Base-by-base conservation (phyloP, 2,797 vertebrate genomes). In the Micropoecilia bifurca region DNA sequence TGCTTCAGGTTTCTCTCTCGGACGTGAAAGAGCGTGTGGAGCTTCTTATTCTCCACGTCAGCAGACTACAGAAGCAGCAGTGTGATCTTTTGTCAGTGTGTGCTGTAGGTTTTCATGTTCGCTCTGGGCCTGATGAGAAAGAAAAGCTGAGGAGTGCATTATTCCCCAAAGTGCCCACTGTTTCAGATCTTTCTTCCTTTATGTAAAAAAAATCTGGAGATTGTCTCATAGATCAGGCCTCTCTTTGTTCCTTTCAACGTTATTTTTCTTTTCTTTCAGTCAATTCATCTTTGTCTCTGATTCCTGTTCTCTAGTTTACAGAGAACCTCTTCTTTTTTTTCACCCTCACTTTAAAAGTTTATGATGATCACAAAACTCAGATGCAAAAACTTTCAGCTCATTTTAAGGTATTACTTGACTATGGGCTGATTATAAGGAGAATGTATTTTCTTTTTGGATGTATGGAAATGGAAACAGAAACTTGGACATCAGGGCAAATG, bases 101-200 rank as follows among this genome's bases (percentile, higher is more conserved):
- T 63, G 1, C 89, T 87, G 87, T 88, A 76, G 84, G 83, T 89
- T 93, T 92, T 93, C 85, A 92, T 93, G 90, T 94, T 89, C 83
- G 74, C 91, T 92, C 90, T 93, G 85, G 89, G 88, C 85, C 88
- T 86, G 88, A 92, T 85, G 90, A 91, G 89, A 91, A 90, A 91
- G 84, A 85, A 85, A 84, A 88, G 84, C 89, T 80, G 88, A 85
- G 77, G 83, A 88, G 86, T 82, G 82, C 46, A 66, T 85, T 91
- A 90, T 91, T 93, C 91, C 90, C 92, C 86, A 84, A 86, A 91
- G 92, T 68, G 84, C 80, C 85, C 74, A 88, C 85, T 84, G 88
- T 90, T 91, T 94, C 90, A 94, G 89, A 94, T 90, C 89, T 89
- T 83, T 90, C 75, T 82, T 88, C 87, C 83, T 92, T 94, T 90